Percentiles rank a stretch among this genome's conserved stretches.
Evolutionary conservation across 2,888 invertebrate species (phyloP).

Genomic region (Pseudoips prasinana): DNA sequence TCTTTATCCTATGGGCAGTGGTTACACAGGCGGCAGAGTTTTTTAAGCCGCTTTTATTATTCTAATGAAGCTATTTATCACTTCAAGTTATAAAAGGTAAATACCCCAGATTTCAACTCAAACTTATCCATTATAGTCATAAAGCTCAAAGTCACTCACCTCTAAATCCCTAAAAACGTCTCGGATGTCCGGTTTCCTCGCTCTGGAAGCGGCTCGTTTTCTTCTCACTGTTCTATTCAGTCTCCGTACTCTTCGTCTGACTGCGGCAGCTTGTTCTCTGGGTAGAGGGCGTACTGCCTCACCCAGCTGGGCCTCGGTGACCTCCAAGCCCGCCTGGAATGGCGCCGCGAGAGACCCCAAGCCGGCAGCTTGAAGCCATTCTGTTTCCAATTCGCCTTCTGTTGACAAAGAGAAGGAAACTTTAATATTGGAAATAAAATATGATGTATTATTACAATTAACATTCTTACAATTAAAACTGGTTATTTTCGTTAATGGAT

Average conservation of each 20-base stretch:
- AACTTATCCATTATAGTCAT: too few relatives aligned
- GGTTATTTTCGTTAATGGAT: too few relatives aligned
- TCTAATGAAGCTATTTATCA: too few relatives aligned
- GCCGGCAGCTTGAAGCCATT: slow-evolving; percentile 89
- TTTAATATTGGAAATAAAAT: neutral
- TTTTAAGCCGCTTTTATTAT: too few relatives aligned
- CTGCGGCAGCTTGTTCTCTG: slow-evolving; percentile 89
- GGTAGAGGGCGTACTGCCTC: slow-evolving; percentile 83
- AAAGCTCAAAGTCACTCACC: slow-evolving; percentile 83
- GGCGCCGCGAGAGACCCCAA: slow-evolving; percentile 86
- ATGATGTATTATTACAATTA: too few relatives aligned
- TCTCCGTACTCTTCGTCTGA: slow-evolving; percentile 87
- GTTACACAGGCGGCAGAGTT: too few relatives aligned
- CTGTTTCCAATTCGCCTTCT: slow-evolving; percentile 90
- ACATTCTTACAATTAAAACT: too few relatives aligned
- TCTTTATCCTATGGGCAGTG: too few relatives aligned
- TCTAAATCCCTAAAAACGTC: slow-evolving; percentile 92
- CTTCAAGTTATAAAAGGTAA: too few relatives aligned
- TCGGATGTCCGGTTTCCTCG: slow-evolving; percentile 90
- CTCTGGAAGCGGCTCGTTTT: slow-evolving; percentile 73
- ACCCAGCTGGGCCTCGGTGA: slow-evolving; percentile 84
- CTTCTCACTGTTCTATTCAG: slow-evolving; percentile 89
- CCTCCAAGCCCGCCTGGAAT: slow-evolving; percentile 86
- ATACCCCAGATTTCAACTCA: too few relatives aligned
- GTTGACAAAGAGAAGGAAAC: slow-evolving; percentile 38